These are phyloP conservation scores for Sylvilagus bachmani DNA, from an alignment of 2,113 vertebrate genomes.

Conservation along the genomic window DNA sequence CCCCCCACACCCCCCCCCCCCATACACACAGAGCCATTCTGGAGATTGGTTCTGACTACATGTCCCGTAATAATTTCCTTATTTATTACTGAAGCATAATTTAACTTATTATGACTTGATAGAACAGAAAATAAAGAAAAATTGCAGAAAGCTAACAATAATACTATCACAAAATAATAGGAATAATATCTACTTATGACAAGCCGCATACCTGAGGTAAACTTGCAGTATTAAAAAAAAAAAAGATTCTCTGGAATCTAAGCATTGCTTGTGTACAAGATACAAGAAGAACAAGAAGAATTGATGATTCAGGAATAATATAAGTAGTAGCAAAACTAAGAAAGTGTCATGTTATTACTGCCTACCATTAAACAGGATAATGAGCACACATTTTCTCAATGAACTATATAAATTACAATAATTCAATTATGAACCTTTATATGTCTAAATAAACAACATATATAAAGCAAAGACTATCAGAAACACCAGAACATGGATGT, in stretches of 20 bases:
- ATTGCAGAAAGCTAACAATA: neutral
- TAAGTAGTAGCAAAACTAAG: neutral
- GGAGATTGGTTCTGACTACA: neutral
- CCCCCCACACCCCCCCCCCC: no score
- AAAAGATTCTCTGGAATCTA: neutral
- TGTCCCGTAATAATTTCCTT: neutral
- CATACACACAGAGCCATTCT: no score
- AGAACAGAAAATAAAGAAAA: neutral
- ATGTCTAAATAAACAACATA: neutral
- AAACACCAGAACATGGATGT: neutral
- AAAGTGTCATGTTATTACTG: neutral
- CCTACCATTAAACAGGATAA: neutral
- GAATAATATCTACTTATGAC: neutral
- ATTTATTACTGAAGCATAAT: neutral
- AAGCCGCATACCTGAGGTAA: neutral
- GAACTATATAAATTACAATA: neutral
- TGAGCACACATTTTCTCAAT: neutral
- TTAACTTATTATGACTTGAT: neutral
- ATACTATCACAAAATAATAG: neutral
- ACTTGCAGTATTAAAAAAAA: neutral
- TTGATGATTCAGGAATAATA: neutral
- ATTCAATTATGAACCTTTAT: neutral
- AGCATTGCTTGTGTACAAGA: neutral
- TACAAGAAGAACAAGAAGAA: neutral
- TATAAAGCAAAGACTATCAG: neutral